Conservation (phyloP, 2,888 invertebrate genomes). For the Heliconius aoede region DNA sequence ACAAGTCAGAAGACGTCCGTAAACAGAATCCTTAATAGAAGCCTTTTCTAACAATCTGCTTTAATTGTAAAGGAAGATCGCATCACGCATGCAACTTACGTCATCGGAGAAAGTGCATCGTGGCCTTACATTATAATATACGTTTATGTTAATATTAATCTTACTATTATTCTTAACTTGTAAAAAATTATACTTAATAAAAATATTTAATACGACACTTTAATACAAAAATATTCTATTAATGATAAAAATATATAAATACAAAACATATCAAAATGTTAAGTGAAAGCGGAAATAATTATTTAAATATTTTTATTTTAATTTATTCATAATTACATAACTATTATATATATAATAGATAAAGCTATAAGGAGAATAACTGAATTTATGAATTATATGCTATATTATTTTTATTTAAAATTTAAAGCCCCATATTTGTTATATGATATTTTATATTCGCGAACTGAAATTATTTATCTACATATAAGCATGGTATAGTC, state of each 20-base stretch:
- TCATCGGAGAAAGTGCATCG: constrained; percentile 75
- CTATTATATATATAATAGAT: neutral
- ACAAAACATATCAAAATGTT: neutral
- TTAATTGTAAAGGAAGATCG: constrained; percentile 69
- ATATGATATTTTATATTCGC: neutral
- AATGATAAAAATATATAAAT: neutral
- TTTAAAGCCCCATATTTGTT: neutral
- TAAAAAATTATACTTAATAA: neutral
- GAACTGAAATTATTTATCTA: neutral
- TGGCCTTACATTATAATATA: constrained; percentile 49
- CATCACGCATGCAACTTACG: constrained; percentile 67
- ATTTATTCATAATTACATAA: neutral
- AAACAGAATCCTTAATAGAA: constrained; percentile 61
- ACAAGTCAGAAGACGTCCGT: constrained; percentile 38
- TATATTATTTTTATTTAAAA: neutral
- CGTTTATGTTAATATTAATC: constrained; percentile 56
- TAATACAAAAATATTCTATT: neutral
- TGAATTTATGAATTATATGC: neutral
- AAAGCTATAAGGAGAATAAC: neutral
- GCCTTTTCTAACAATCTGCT: constrained; percentile 59
- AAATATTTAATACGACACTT: neutral
- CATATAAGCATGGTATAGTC: neutral
- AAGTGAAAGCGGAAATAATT: neutral
- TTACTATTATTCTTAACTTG: neutral
- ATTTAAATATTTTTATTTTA: neutral